Conservation (phyloP, 2,888 invertebrate genomes). For the Unio delphinus region DNA sequence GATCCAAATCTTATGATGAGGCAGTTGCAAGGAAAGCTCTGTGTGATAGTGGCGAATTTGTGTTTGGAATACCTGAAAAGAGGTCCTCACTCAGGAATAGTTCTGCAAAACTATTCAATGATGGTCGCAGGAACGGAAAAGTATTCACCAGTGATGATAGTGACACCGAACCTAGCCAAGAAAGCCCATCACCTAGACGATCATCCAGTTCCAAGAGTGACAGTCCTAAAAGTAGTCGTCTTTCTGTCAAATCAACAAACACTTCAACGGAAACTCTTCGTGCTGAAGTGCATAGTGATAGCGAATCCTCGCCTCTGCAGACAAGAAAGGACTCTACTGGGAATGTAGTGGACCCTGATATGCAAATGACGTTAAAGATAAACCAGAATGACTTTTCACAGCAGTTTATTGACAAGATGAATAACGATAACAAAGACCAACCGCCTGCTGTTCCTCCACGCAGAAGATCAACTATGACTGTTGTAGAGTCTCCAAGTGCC, state of each 20-base stretch:
- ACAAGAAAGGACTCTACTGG: slow-evolving; percentile 33
- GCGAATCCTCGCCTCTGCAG: slow-evolving; percentile 53
- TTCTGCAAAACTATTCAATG: slow-evolving; percentile 44
- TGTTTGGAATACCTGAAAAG: slow-evolving; percentile 21
- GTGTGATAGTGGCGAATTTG: slow-evolving; percentile 37
- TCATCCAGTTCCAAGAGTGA: slow-evolving; percentile 54
- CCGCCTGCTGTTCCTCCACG: slow-evolving; percentile 18
- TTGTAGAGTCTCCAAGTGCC: slow-evolving; percentile 26
- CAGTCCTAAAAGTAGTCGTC: slow-evolving; percentile 55
- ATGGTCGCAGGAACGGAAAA: slow-evolving; percentile 53
- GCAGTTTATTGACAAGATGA: slow-evolving; percentile 20
- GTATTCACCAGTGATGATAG: slow-evolving; percentile 58
- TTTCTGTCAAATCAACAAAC: slow-evolving; percentile 60
- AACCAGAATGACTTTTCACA: slow-evolving; percentile 15
- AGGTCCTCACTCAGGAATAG: slow-evolving; percentile 42
- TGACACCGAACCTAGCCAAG: slow-evolving; percentile 51
- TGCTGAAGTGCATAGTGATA: slow-evolving; percentile 52
- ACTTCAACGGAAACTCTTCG: slow-evolving; percentile 64
- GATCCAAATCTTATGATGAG: slow-evolving; percentile 64
- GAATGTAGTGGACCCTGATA: slow-evolving; percentile 17
- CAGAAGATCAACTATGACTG: slow-evolving; percentile 22
- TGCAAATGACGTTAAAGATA: slow-evolving; percentile 1
- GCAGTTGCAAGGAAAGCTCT: slow-evolving; percentile 54
- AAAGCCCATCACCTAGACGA: slow-evolving; percentile 41
- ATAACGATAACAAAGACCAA: slow-evolving; percentile 17